Evolutionary conservation across 2,888 invertebrate species (phyloP), one percentile per base, ranked within the genome.

Genomic region (Trissonchulus latispiculum): DNA sequence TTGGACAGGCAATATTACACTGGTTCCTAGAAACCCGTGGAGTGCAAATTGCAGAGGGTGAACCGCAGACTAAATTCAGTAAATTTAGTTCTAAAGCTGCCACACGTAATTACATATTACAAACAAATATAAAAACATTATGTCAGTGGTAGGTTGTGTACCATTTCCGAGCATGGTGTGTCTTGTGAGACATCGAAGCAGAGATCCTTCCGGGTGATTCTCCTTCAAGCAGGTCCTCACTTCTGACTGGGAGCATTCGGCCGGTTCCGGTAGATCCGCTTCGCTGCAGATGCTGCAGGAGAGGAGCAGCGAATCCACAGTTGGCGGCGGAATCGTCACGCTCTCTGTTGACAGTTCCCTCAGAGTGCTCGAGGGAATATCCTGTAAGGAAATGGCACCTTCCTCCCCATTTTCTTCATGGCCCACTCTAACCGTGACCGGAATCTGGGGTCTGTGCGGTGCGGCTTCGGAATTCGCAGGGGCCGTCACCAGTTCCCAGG

Each of bases 171-270:
- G 70, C 1, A 70, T 48, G 36, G 79, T 78, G 62, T 79, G 77
- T 2, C 80, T 72, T 0, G 80, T 78, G 71, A 79, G 78, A 70
- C 80, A 80, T 61, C 69, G 33, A 36, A 68, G 36, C 15, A 15
- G 29, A 15, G 69, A 2, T 28, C n/a, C n/a, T n/a, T 2, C n/a
- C 36, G 69, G 69, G 36, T 68, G 69, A 68, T 68, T 68, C 8
- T 23, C 69, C 3, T 32, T 32, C 33, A 36, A 36, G n/a, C 69
- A 68, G 15, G 69, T 3, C 3, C 69, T 33, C 31, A 68, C 29
- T 68, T 68, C 69, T n/a, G 33, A 36, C n/a, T 68, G 2, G 8
- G 15, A 15, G n/a, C 69, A 68, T 31, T 68, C 69, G 15, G 69
- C 32, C 15, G 69, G 69, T 68, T 68, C 69, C 28, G 8, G 3